Conservation (phyloP, 2,797 vertebrate species). For the Brachymystax lenok region DNA sequence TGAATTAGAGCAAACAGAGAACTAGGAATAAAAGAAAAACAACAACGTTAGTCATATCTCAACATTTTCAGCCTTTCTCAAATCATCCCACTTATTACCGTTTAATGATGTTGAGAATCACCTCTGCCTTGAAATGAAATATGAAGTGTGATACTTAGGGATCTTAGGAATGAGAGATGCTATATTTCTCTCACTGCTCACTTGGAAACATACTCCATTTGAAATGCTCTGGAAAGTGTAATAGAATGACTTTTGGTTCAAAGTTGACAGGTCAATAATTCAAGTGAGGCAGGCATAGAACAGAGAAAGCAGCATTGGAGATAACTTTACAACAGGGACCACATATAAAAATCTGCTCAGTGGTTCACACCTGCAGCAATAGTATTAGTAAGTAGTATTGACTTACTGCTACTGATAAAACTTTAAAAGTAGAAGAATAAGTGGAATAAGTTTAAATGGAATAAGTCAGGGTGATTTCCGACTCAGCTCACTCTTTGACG, state of each 20-base stretch:
- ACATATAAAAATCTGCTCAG: neutral
- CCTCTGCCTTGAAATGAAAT: slow-evolving; percentile 5
- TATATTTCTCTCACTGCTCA: neutral
- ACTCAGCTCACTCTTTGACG: slow-evolving; percentile 5
- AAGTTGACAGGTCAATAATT: slow-evolving; percentile 3
- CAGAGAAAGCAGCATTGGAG: neutral
- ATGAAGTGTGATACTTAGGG: neutral
- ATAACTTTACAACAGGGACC: neutral
- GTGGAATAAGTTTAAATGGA: slow-evolving; percentile 28
- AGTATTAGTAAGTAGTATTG: neutral
- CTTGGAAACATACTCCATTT: neutral
- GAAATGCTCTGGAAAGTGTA: neutral
- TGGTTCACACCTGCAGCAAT: neutral
- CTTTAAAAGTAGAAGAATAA: neutral
- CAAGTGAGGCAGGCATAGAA: neutral
- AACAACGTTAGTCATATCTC: neutral
- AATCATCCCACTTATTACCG: neutral
- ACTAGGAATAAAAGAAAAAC: neutral
- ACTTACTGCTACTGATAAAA: neutral
- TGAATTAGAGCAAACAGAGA: neutral
- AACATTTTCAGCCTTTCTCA: neutral
- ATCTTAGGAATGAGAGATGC: neutral
- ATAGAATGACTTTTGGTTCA: slow-evolving; percentile 2
- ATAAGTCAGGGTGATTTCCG: slow-evolving; percentile 55
- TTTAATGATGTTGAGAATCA: slow-evolving; percentile 6